Base-by-base conservation (phyloP, 1,140 invertebrate species). In the Atta cephalotes region DNA sequence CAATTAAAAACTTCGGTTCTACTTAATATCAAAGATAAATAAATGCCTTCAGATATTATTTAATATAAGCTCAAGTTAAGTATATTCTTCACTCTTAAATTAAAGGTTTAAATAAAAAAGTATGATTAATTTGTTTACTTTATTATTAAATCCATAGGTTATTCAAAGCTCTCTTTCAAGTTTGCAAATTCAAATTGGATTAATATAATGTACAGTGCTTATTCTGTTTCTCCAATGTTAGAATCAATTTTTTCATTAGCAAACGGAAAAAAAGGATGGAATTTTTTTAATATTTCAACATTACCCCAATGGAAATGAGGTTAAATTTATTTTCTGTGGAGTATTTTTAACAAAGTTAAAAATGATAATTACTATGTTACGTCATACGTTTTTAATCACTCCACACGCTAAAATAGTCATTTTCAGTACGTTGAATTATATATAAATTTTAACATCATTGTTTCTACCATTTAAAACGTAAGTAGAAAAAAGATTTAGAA, bases 281-380 rank as follows among this genome's bases (percentile, higher is more conserved):
- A 62, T 62, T 82, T 21, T 82, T 39, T 16, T 62, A 82, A 45
- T 72, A 49, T 60, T 1, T 14, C 9, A 28, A 58, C 6, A 66
- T 35, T 25, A 16, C 39, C 39, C 39, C 39, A 45, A 25, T 7
- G 39, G 39, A 71, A 79, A 79, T 49, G 1, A 66, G 65, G 31
- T 58, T 6, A 71, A 56, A 58, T 3, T 25, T 18, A 5, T 7
- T 21, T 66, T 66, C n/a, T 35, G 0, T 7, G 2, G 5, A 68
- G 0, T 68, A 71, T 81, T 56, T 45, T 81, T 39, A 45, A 65
- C 16, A 0, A 45, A 49, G 18, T 72, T 31, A 60, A 82, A 82
- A 53, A 72, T 82, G 10, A 45, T 45, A 45, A 45, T 49, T 82
- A 28, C 14, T 45, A 72, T 1, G 28, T 28, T 60, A 56, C 66